These are phyloP conservation scores for Brachionus paranguensis DNA, from an alignment of 1,140 invertebrate species.

Conservation along the genomic window DNA sequence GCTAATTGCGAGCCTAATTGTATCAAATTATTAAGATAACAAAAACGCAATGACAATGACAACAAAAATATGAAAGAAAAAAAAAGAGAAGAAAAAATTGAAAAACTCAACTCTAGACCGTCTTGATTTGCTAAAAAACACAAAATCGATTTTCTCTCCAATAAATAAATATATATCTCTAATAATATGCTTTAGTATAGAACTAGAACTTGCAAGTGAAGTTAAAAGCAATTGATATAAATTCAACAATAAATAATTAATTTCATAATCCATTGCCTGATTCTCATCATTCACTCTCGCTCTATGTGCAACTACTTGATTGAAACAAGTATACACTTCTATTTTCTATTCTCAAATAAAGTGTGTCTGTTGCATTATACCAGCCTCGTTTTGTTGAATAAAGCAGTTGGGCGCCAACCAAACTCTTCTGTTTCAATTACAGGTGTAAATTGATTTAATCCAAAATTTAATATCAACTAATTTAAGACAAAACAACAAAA, in stretches of 20 bases:
- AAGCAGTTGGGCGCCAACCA: neutral
- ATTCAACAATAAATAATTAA: conserved; percentile 13
- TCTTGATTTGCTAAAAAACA: neutral
- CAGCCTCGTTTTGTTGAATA: neutral
- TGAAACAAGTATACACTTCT: conserved; percentile 8
- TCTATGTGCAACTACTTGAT: neutral
- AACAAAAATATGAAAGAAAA: neutral
- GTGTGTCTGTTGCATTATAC: neutral
- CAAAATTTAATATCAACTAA: conserved; percentile 23
- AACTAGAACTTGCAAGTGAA: neutral
- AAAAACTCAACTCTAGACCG: neutral
- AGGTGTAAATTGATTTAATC: conserved; percentile 14
- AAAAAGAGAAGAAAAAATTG: too few relatives aligned
- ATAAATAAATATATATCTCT: neutral
- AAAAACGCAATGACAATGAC: neutral
- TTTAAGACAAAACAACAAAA: neutral
- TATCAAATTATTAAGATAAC: neutral
- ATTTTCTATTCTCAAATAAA: too few relatives aligned
- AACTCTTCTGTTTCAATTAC: neutral
- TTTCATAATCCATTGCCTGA: neutral
- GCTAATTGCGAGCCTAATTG: neutral
- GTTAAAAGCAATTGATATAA: neutral
- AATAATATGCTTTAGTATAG: neutral
- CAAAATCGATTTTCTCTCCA: conserved; percentile 18
- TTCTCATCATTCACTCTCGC: neutral